Percentiles rank a stretch among this genome's conserved stretches.
Evolutionary conservation across 2,113 vertebrate genomes (phyloP).

Genomic region (Pterophyllum scalare): DNA sequence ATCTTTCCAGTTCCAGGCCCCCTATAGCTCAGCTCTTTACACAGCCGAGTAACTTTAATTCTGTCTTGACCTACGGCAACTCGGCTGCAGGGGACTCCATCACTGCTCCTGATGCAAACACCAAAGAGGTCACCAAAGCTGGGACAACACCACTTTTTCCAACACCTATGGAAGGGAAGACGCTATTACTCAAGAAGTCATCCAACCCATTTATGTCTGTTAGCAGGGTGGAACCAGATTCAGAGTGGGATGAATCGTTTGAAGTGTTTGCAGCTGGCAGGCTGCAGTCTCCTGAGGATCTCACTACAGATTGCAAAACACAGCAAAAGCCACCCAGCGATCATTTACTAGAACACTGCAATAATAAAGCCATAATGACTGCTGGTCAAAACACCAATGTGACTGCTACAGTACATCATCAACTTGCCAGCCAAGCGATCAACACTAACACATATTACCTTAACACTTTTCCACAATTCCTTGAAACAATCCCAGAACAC

Average conservation of each 20-base stretch:
- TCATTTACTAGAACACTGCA: constrained; percentile 20
- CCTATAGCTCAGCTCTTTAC: constrained; percentile 78
- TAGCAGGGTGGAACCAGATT: constrained; percentile 20
- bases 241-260: constrained; percentile 87
- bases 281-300: constrained; percentile 73
- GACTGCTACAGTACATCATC: constrained; percentile 16
- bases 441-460: constrained; percentile 14
- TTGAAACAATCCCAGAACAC: constrained; percentile 62
- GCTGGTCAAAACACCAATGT: constrained; percentile 16
- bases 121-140: constrained; percentile 1
- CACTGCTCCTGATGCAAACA: neutral
- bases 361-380: constrained; percentile 10
- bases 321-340: constrained; percentile 12
- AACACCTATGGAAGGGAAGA: neutral
- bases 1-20: constrained; percentile 87
- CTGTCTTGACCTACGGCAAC: constrained; percentile 54
- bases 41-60: constrained; percentile 67
- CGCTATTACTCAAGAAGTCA: constrained; percentile 39
- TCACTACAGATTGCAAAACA: constrained; percentile 22
- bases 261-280: constrained; percentile 87
- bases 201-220: constrained; percentile 50
- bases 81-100: constrained; percentile 18
- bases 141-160: constrained; percentile 57
- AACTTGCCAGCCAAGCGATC: neutral
- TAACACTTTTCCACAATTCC: constrained; percentile 40